Base-by-base conservation (phyloP, 2,113 vertebrate genomes). In the Echinops telfairi region DNA sequence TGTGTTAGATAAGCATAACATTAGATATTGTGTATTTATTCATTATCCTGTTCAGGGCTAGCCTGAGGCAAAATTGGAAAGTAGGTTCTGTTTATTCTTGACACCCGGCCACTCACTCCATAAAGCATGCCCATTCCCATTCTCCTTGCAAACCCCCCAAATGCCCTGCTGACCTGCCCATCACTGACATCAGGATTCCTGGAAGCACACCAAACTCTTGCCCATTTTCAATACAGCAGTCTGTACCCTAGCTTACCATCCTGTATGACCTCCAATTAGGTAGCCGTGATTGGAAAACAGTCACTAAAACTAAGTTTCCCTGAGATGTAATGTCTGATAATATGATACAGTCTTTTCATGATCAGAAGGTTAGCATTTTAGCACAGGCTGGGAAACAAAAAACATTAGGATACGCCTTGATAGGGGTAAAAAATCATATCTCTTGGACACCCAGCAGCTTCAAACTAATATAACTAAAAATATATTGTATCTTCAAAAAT, bases 281-380 rank as follows among this genome's bases (percentile, higher is more conserved):
- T 66, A 43, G 31, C 47, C 58, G 12, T 82, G 47, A 90, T 38
- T 84, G 17, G 47, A 88, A 94, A 94, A 93, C 12, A 58, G 9
- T 57, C 75, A 76, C 27, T 82, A 62, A 86, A 60, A 79, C 47
- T 58, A 76, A 90, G 15, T 70, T 15, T 1, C 76, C 79, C 71
- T 57, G 31, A 71, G 33, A 31, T 88, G 23, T 57, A n/a, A 77
- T 60, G 31, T 62, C n/a, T 33, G 77, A 77, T 86, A 83, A 86
- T 81, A 92, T 95, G 92, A 76, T 81, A 80, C 85, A 66, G 8
- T 78, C 20, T 81, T 92, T 90, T 89, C 80, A 86, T 43, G 33
- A 6, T 8, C 40, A 94, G 17, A 94, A 83, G 92, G 60, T 53
- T 80, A 85, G 27, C 83, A 90, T 92, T 95, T 81, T 77, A 64